These are phyloP conservation scores for Oscheius onirici DNA, from an alignment of 2,888 invertebrate genomes.

Conservation along the genomic window DNA sequence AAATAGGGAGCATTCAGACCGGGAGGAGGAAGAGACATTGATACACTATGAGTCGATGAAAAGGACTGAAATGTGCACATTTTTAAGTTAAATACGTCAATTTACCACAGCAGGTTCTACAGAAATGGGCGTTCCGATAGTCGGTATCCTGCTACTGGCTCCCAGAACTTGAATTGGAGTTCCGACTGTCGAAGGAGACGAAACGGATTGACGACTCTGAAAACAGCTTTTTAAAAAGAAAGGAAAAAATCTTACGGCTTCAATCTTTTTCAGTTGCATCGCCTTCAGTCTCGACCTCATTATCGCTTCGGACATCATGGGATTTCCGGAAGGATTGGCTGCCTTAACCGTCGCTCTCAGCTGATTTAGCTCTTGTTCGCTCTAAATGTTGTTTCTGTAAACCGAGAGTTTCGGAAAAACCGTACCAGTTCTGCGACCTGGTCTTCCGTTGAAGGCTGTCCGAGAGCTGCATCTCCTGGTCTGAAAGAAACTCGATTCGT, in stretches of 20 bases:
- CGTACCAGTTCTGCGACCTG: not conserved
- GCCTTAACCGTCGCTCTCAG: conserved; percentile 18
- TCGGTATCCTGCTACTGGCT: conserved; percentile 10
- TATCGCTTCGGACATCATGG: conserved; percentile 29
- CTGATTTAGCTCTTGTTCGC: conserved; percentile 25
- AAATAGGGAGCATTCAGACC: conserved; percentile 8
- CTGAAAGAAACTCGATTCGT: no score
- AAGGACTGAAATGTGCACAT: not conserved
- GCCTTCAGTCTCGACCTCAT: conserved; percentile 28
- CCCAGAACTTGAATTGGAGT: not conserved
- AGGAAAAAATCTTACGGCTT: no score
- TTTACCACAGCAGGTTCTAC: conserved; percentile 6
- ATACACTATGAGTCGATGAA: not conserved
- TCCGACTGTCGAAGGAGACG: not conserved
- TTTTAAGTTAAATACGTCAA: not conserved
- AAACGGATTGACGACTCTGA: no score
- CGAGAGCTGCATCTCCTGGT: not conserved
- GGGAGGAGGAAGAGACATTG: not conserved
- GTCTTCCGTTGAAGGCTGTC: not conserved
- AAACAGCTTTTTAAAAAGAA: no score
- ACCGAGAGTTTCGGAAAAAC: no score
- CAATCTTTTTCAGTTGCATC: conserved; percentile 26
- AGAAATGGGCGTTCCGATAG: not conserved
- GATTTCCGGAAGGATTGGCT: conserved; percentile 5
- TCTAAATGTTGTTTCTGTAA: conserved; percentile 7